Evolutionary conservation across 2,797 vertebrate species (phyloP).

Genomic region (Sebastolobus altivelis): DNA sequence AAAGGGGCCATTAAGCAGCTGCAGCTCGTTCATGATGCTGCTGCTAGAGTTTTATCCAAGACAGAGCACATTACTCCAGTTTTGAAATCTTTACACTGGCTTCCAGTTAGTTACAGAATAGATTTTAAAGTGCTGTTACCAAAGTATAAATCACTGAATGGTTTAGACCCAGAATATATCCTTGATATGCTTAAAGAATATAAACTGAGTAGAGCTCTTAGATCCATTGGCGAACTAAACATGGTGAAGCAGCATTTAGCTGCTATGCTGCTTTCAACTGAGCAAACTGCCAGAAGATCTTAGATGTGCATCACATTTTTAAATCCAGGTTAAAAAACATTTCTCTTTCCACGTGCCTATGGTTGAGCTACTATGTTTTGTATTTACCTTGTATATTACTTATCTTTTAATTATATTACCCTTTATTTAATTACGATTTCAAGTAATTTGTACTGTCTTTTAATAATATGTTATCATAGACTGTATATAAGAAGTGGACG

Average conservation of each 20-base stretch:
- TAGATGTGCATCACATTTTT: not conserved
- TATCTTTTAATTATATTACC: not conserved
- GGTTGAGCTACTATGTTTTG: not conserved
- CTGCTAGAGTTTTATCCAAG: not conserved
- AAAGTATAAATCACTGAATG: not conserved
- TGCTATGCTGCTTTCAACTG: not conserved
- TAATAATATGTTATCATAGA: not conserved
- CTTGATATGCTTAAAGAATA: not conserved
- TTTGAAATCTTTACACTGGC: not conserved
- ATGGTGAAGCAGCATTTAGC: not conserved
- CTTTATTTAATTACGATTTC: not conserved
- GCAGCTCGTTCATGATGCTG: not conserved
- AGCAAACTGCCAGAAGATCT: not conserved
- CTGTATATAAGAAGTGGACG: no score
- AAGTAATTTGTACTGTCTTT: not conserved
- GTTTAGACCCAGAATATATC: not conserved
- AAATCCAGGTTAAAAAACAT: not conserved
- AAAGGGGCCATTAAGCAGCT: conserved; percentile 4
- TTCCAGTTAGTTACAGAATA: not conserved
- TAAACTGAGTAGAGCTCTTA: not conserved
- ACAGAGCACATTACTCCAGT: not conserved
- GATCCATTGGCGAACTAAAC: not conserved
- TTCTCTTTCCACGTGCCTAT: not conserved
- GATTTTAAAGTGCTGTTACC: not conserved
- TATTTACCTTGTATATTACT: not conserved